These are phyloP conservation scores for Lepidochrysops patricia DNA, from an alignment of 2,888 invertebrate genomes.

Conservation along the genomic window DNA sequence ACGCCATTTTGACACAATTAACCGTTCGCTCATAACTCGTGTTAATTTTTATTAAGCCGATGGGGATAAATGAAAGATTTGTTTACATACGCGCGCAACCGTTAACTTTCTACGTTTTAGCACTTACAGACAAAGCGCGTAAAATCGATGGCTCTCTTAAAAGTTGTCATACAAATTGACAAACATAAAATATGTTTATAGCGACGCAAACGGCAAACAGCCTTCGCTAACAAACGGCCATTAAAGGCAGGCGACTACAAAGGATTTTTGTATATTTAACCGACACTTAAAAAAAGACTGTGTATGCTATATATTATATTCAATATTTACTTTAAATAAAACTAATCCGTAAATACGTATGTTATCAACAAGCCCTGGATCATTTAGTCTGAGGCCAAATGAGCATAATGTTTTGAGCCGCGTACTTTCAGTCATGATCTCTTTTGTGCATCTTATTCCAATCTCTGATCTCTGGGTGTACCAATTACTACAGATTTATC, in stretches of 20 bases:
- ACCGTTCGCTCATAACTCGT: not conserved
- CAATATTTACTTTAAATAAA: too few relatives aligned
- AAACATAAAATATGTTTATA: constrained; percentile 69
- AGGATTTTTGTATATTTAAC: not conserved
- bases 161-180: constrained; percentile 49
- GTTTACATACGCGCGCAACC: constrained; percentile 16
- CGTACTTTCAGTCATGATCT: too few relatives aligned
- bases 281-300: too few relatives aligned
- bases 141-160: constrained; percentile 52
- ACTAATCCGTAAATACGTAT: too few relatives aligned
- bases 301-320: too few relatives aligned
- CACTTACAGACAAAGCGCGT: constrained; percentile 54
- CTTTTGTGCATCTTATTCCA: too few relatives aligned
- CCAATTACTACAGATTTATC: too few relatives aligned
- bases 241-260: constrained; percentile 35
- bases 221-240: constrained; percentile 57
- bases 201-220: constrained; percentile 59
- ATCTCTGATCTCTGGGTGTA: too few relatives aligned
- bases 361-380: too few relatives aligned
- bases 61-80: not conserved
- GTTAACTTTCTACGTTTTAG: constrained; percentile 53
- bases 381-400: too few relatives aligned
- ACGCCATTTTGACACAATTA: constrained; percentile 3
- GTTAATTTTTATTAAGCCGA: constrained; percentile 11
- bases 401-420: too few relatives aligned